A percentile compares a stretch with the other conserved stretches of the same genome.
These are phyloP conservation scores for Rhysida immarginata DNA, from an alignment of 1,140 invertebrate genomes.

Conservation along the genomic window DNA sequence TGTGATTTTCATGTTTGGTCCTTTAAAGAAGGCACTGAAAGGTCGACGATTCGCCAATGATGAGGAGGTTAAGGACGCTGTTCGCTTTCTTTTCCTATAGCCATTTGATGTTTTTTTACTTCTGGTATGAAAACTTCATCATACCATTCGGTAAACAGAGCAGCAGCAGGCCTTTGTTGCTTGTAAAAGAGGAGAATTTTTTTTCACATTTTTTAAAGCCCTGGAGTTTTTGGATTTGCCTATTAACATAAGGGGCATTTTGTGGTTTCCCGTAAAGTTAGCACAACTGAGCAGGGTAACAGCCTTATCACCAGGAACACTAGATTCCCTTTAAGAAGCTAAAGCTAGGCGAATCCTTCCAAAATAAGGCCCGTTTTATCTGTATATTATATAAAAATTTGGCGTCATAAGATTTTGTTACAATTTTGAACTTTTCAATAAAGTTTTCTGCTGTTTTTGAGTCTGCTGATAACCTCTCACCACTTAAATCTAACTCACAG, in stretches of 20 bases:
- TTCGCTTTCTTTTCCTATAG: conserved; percentile 1
- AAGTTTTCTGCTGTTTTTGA: background rate
- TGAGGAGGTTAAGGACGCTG: too few relatives aligned
- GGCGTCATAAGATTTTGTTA: background rate
- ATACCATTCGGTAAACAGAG: background rate
- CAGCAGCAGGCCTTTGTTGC: background rate
- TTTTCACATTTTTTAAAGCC: background rate
- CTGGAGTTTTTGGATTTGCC: background rate
- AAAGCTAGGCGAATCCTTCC: background rate
- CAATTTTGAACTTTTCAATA: background rate
- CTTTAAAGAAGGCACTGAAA: too few relatives aligned
- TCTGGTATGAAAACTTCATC: conserved; percentile 1
- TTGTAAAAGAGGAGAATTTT: background rate
- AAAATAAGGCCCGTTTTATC: background rate
- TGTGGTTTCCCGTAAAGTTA: background rate
- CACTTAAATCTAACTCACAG: background rate
- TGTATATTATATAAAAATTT: background rate
- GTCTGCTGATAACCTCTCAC: background rate
- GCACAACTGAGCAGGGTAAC: background rate
- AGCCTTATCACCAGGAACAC: background rate
- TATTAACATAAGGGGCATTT: background rate
- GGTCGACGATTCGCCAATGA: background rate
- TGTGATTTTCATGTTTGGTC: too few relatives aligned
- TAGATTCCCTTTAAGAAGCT: background rate
- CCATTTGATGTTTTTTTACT: background rate